Conservation (phyloP, 2,113 vertebrate genomes). For the Cynoglossus semilaevis region DNA sequence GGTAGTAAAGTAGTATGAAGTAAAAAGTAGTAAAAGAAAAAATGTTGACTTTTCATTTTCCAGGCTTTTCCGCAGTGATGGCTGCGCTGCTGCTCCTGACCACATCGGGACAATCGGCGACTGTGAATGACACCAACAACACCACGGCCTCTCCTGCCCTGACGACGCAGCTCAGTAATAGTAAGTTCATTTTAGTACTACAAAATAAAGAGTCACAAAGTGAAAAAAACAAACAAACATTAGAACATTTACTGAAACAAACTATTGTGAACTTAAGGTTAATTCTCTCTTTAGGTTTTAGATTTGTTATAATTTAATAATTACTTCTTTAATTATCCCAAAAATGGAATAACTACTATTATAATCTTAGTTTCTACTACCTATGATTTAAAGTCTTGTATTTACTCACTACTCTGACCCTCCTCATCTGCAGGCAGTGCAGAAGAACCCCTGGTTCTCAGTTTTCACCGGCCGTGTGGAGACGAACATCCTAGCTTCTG, state of each 20-base stretch:
- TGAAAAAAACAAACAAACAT: no score
- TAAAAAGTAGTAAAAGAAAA: no score
- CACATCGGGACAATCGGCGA: conserved; percentile 14
- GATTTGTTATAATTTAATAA: no score
- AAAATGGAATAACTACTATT: no score
- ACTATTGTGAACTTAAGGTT: no score
- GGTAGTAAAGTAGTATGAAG: no score
- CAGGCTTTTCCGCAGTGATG: conserved; percentile 26
- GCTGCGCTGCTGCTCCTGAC: conserved; percentile 39
- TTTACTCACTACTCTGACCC: not conserved
- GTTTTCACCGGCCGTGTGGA: conserved; percentile 42
- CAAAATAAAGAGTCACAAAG: no score
- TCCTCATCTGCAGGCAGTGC: conserved; percentile 37
- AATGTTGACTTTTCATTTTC: not conserved
- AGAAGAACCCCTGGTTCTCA: conserved; percentile 27
- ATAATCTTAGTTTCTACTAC: no score
- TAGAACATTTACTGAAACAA: no score
- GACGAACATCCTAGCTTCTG: conserved; percentile 53
- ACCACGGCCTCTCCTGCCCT: conserved; percentile 11
- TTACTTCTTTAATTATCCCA: no score
- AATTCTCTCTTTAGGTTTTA: no score
- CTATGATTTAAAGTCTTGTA: no score
- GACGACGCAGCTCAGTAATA: conserved; percentile 15
- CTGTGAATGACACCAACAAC: not conserved
- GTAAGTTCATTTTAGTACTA: conserved; percentile 49